Conservation (phyloP, 2,113 vertebrate species). For the Lycaon pictus region DNA sequence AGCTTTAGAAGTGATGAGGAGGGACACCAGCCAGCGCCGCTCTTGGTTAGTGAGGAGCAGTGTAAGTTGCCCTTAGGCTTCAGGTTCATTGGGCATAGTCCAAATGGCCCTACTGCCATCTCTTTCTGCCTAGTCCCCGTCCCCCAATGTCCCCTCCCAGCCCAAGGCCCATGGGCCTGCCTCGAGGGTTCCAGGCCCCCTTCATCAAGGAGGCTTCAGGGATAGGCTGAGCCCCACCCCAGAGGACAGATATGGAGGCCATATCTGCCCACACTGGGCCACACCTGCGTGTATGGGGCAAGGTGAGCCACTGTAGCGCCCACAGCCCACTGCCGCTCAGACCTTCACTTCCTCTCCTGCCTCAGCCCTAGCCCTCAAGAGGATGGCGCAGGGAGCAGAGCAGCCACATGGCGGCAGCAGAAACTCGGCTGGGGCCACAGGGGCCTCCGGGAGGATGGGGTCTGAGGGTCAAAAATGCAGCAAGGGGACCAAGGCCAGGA, state of each 20-base stretch:
- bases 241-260: not conserved
- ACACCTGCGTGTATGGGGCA: too few relatives aligned
- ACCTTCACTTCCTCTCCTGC: not conserved
- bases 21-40: not conserved
- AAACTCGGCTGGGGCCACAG: not conserved
- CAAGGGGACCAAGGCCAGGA: not conserved
- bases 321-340: not conserved
- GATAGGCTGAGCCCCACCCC: not conserved
- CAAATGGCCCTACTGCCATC: rapidly evolving
- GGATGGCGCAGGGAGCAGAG: not conserved
- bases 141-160: not conserved
- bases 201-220: not conserved
- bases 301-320: rapidly evolving
- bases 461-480: not conserved
- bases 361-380: rapidly evolving
- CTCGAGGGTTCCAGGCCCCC: not conserved
- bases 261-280: not conserved
- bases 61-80: not conserved
- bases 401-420: slow-evolving; percentile 62
- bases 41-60: not conserved
- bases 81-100: not conserved
- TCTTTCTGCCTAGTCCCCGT: not conserved
- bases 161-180: not conserved
- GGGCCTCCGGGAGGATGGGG: too few relatives aligned
- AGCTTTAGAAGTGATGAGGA: not conserved